Conservation (phyloP, 2,113 vertebrate genomes). For the Anas platyrhynchos region DNA sequence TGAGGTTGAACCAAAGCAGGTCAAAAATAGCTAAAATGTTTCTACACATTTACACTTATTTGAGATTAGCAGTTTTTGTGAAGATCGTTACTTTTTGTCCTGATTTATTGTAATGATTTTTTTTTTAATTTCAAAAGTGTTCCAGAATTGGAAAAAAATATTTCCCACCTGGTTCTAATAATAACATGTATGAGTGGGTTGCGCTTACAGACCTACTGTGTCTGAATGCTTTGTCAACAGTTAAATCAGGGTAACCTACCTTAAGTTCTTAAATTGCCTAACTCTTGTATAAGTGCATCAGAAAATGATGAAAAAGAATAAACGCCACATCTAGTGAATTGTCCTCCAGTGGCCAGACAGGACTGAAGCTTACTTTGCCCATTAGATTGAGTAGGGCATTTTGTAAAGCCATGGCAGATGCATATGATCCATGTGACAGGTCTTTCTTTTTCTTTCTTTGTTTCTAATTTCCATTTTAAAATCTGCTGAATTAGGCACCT, state of each 20-base stretch:
- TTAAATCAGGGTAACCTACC: constrained; percentile 51
- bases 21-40: neutral
- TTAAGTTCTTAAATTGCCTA: constrained; percentile 23
- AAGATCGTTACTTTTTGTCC: neutral
- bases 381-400: neutral
- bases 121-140: neutral
- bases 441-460: too few species aligned
- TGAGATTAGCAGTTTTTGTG: neutral
- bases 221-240: constrained; percentile 39
- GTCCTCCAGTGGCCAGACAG: neutral
- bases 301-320: neutral
- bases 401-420: neutral
- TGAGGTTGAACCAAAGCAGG: neutral
- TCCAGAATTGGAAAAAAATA: constrained; percentile 20
- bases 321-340: neutral
- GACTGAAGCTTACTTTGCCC: neutral
- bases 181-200: constrained; percentile 42
- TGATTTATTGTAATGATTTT: neutral
- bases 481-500: too few species aligned
- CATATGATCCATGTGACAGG: too few species aligned
- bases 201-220: constrained; percentile 23
- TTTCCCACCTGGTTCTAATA: constrained; percentile 57
- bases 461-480: too few species aligned
- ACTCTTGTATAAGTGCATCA: constrained; percentile 23
- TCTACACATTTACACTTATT: neutral